Evolutionary conservation across 2,113 vertebrate species (phyloP).

Genomic region (Pseudorasbora parva): DNA sequence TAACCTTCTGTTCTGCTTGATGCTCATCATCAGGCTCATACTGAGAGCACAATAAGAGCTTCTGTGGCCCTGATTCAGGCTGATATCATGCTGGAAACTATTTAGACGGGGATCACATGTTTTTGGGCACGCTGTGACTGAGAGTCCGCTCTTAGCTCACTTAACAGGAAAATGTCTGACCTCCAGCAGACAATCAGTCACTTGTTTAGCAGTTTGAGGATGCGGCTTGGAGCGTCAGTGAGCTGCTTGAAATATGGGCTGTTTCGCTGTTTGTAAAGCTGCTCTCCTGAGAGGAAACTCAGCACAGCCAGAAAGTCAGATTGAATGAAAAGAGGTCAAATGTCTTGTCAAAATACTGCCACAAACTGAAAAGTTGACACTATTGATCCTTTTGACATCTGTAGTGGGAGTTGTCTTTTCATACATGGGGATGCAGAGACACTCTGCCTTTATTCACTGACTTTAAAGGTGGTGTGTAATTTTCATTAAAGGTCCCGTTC

Average conservation of each 20-base stretch:
- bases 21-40: slow-evolving; percentile 56
- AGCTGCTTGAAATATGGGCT: slow-evolving; percentile 38
- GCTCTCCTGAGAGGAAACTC: slow-evolving; percentile 46
- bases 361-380: slow-evolving; percentile 24
- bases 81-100: slow-evolving; percentile 82
- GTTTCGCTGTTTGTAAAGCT: slow-evolving; percentile 47
- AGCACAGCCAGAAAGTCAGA: slow-evolving; percentile 25
- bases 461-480: neutral
- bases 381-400: slow-evolving; percentile 45
- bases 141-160: slow-evolving; percentile 73
- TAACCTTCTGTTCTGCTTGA: slow-evolving; percentile 66
- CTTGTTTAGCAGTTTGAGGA: slow-evolving; percentile 66
- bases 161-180: slow-evolving; percentile 70
- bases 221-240: slow-evolving; percentile 50
- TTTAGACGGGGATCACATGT: slow-evolving; percentile 79
- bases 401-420: neutral
- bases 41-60: slow-evolving; percentile 68
- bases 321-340: slow-evolving; percentile 43
- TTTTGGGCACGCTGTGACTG: slow-evolving; percentile 64
- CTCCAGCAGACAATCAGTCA: slow-evolving; percentile 68
- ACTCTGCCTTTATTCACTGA: neutral
- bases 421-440: neutral
- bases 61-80: slow-evolving; percentile 73
- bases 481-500: no score
- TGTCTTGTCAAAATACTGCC: slow-evolving; percentile 13